Conservation (phyloP, 2,113 vertebrate species). For the Mormyrus lacerda region DNA sequence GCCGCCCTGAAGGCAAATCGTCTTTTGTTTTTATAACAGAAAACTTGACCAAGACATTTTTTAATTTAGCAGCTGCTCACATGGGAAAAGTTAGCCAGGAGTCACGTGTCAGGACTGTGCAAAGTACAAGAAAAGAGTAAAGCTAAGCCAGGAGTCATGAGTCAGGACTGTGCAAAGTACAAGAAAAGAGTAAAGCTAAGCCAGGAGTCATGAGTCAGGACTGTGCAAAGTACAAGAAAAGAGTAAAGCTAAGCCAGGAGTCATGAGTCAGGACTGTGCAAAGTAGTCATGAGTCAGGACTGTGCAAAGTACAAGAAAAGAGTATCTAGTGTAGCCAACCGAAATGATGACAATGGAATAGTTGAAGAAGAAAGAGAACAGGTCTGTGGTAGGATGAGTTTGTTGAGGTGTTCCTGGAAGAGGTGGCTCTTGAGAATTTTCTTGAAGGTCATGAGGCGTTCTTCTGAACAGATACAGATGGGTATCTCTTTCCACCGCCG, state of each 20-base stretch:
- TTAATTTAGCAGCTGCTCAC: neutral
- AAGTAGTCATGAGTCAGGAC: neutral
- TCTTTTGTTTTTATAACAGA: neutral
- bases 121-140: neutral
- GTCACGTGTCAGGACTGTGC: neutral
- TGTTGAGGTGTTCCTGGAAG: neutral
- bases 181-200: neutral
- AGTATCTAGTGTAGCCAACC: neutral
- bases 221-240: neutral
- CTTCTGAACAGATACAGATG: neutral
- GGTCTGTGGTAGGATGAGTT: neutral
- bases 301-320: neutral
- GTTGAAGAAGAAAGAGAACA: neutral
- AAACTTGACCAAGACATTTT: neutral
- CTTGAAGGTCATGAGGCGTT: neutral
- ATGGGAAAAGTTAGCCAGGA: neutral
- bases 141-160: too few species aligned
- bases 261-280: neutral
- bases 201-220: neutral
- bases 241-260: too few species aligned
- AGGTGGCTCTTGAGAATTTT: neutral
- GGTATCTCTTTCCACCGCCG: neutral
- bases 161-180: neutral
- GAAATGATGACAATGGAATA: neutral
- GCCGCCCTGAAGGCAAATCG: neutral